Evolutionary conservation across 2,888 invertebrate species (phyloP).

Genomic region (Morpho achilles): DNA sequence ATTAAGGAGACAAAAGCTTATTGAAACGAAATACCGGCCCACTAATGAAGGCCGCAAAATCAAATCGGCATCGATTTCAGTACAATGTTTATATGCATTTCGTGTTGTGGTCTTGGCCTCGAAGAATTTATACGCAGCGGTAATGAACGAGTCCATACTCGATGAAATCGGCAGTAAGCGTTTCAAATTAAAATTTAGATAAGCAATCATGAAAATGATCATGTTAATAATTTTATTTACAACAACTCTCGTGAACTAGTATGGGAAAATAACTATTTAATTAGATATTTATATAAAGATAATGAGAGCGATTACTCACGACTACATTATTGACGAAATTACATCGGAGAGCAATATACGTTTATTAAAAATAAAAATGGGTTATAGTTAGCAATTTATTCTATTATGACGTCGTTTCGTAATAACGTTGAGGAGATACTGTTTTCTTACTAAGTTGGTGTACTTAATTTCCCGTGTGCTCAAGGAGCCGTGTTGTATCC

Average conservation of each 20-base stretch:
- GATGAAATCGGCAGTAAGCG: conserved; percentile 11
- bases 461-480: conserved; percentile 9
- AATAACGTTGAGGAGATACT: conserved; percentile 34
- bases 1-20: conserved; percentile 67
- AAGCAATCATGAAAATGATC: not conserved
- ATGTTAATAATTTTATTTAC: too few relatives aligned
- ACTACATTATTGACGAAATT: conserved; percentile 66
- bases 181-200: too few relatives aligned
- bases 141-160: conserved; percentile 49
- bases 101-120: conserved; percentile 41
- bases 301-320: conserved; percentile 50
- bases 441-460: conserved; percentile 8
- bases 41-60: conserved; percentile 76
- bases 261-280: conserved; percentile 42
- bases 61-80: conserved; percentile 73
- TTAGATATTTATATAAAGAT: conserved; percentile 42
- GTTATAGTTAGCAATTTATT: conserved; percentile 36
- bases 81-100: conserved; percentile 64
- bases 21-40: conserved; percentile 75
- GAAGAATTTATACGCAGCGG: conserved; percentile 22
- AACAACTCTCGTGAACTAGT: conserved; percentile 14
- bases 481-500: too few relatives aligned
- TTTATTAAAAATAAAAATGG: conserved; percentile 37
- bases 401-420: conserved; percentile 31
- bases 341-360: conserved; percentile 43